Evolutionary conservation across 2,113 vertebrate species (phyloP).

Genomic region (Tenebrosternarchus preto): DNA sequence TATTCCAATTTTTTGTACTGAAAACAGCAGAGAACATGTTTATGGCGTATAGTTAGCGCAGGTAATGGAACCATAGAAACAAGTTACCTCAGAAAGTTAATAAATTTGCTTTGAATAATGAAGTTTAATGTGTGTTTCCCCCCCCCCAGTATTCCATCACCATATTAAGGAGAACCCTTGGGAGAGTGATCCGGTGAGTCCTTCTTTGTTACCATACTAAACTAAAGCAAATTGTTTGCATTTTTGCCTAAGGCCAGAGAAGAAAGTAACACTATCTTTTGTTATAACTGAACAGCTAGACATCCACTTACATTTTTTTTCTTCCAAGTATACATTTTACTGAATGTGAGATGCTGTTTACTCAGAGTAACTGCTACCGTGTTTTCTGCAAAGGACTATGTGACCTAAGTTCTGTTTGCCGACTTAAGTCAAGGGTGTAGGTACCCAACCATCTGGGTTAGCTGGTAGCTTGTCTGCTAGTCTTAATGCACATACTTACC

Average conservation of each 20-base stretch:
- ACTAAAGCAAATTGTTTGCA: not conserved
- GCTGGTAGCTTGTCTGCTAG: not conserved
- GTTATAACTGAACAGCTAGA: not conserved
- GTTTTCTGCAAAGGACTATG: not conserved
- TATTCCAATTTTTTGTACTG: not conserved
- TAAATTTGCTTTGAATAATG: not conserved
- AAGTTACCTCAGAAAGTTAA: not conserved
- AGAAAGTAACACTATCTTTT: not conserved
- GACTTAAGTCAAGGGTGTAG: not conserved
- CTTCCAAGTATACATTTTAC: not conserved
- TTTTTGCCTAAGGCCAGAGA: not conserved
- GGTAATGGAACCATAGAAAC: not conserved
- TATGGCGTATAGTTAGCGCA: not conserved
- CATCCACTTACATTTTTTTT: not conserved
- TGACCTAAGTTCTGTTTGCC: not conserved
- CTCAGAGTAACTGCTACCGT: conserved; percentile 6
- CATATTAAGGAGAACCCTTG: conserved; percentile 47
- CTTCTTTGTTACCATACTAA: not conserved
- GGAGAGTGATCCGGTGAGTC: conserved; percentile 45
- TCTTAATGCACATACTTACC: not conserved
- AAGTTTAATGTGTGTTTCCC: not conserved
- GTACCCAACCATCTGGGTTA: not conserved
- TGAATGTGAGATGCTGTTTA: not conserved
- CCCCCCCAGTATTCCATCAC: conserved; percentile 47
- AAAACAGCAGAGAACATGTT: not conserved